Evolutionary conservation across 2,113 vertebrate genomes (phyloP).

Genomic region (Mungos mungo): DNA sequence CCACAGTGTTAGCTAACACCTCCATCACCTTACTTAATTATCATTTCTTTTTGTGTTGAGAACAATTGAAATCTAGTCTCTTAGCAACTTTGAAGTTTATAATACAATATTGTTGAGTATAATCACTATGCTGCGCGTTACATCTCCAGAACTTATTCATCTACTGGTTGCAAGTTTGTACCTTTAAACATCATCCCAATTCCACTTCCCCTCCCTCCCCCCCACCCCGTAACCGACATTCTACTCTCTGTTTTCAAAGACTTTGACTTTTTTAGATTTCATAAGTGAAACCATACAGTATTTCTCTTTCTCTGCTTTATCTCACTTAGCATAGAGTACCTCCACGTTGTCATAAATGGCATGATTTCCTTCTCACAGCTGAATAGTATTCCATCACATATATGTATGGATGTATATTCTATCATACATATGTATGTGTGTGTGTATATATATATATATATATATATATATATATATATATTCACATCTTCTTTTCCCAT

Average conservation of each 20-base stretch:
- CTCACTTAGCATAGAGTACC: not conserved
- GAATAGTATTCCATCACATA: not conserved
- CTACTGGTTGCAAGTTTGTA: not conserved
- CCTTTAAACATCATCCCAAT: not conserved
- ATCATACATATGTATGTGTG: not conserved
- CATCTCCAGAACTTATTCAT: not conserved
- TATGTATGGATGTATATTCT: not conserved
- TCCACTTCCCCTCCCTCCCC: not conserved
- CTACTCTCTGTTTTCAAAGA: not conserved
- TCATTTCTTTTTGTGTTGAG: not conserved
- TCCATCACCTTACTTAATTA: not conserved
- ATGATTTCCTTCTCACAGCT: not conserved
- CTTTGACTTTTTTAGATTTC: not conserved
- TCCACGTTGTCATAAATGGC: not conserved
- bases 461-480: not conserved
- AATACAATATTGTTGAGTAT: not conserved
- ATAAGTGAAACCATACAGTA: not conserved
- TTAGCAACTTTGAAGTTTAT: not conserved
- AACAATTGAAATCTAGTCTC: slow-evolving; percentile 17
- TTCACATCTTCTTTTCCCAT: not conserved
- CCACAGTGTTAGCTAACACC: not conserved
- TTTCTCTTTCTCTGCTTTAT: not conserved
- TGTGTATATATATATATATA: not conserved
- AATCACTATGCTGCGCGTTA: not conserved
- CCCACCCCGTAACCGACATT: not conserved